Evolutionary conservation across 1,140 invertebrate species (phyloP), one percentile per base, ranked within the genome.

Genomic region (Aphelinus certus): DNA sequence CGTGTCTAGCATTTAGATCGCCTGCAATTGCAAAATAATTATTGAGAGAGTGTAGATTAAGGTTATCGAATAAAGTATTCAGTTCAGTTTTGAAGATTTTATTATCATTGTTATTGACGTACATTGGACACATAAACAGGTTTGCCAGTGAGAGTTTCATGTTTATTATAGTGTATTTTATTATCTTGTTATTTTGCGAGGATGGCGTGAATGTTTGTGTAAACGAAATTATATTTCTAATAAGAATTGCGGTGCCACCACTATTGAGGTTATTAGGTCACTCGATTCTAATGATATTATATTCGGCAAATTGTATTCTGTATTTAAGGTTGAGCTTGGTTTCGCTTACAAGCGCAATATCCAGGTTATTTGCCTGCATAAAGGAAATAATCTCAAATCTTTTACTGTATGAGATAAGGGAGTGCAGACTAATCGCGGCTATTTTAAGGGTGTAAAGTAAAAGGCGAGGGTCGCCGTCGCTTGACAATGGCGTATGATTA

Each of bases 1-100:
- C 3, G 9, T 73, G 71, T 48, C 46, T 56, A 1, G 71, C 64
- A 10, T 74, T 74, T 26, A 74, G 56, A 58, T 74, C 72, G 3
- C 72, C 72, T 43, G 57, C 64, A 46, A 74, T 51, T 42, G 68
- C 53, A 46, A 26, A 74, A 10, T 4, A 68, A 56, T 68, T 67
- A 26, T 26, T 26, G 26, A 26, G 26, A 26, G 26, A 26, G 26
- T 26, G 26, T 26, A 26, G 26, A 26, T 26, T 26, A 26, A 26
- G 26, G 26, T 26, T 26, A 26, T 26, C 26, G 26, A 26, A 26
- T 26, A 26, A 26, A 26, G 26, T 26, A 26, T 26, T 26, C 26
- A 26, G 26, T 26, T 26, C 26, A 26, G 26, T 26, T 26, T 26
- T 26, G 26, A 26, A 26, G 26, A 26, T 26, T 26, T 26, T 26